Evolutionary conservation across 2,797 vertebrate genomes (phyloP).

Genomic region (Dromococcyx pavoninus): DNA sequence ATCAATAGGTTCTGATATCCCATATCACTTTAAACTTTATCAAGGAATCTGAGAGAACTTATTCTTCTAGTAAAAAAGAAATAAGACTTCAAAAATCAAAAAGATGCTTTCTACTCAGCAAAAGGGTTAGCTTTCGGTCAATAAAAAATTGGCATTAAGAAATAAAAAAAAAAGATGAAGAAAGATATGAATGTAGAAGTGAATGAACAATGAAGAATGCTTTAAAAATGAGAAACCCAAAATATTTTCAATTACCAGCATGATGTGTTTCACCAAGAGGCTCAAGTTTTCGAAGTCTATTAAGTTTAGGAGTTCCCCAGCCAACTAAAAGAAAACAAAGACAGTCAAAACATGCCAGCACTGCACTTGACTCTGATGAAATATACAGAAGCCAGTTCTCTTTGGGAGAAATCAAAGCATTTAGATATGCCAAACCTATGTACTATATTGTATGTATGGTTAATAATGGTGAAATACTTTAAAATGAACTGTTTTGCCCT

Average conservation of each 20-base stretch:
- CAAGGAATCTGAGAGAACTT: neutral
- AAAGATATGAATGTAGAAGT: constrained; percentile 39
- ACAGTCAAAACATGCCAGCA: constrained; percentile 56
- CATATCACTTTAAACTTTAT: neutral
- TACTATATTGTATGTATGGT: neutral
- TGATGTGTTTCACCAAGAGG: constrained; percentile 89
- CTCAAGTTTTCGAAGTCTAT: constrained; percentile 94
- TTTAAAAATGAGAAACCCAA: constrained; percentile 25
- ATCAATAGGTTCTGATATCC: neutral
- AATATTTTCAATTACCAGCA: constrained; percentile 85
- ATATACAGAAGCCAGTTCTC: neutral
- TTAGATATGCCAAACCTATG: neutral
- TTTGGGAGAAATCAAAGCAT: neutral
- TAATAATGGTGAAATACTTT: neutral
- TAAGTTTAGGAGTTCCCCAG: constrained; percentile 94
- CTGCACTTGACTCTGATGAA: neutral
- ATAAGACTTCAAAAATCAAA: constrained; percentile 55
- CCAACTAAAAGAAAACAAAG: constrained; percentile 86
- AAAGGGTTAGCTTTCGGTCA: constrained; percentile 18
- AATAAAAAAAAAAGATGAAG: constrained; percentile 23
- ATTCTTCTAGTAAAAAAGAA: neutral
- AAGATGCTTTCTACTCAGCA: constrained; percentile 54
- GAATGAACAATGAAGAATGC: constrained; percentile 51
- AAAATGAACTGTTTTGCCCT: neutral
- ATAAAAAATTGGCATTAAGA: neutral